Percentiles rank a stretch among this genome's conserved stretches.
Conservation (phyloP, 2,113 vertebrate species). For the Talpa occidentalis region DNA sequence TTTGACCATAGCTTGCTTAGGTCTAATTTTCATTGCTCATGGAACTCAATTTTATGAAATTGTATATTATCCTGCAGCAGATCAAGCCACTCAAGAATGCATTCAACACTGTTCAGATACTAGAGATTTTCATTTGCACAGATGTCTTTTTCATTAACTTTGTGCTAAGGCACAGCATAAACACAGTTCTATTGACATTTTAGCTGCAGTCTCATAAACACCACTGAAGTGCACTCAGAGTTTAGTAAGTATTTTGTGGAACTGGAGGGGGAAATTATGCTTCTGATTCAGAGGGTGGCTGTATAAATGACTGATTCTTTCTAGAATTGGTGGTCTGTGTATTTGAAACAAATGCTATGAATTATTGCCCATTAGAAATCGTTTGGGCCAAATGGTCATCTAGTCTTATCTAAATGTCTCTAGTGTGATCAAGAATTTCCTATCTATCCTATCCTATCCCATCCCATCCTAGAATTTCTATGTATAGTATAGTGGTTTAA, state of each 20-base stretch:
- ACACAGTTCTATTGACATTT: background rate
- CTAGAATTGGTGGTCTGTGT: background rate
- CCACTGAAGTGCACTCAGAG: background rate
- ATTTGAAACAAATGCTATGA: background rate
- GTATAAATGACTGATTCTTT: constrained; percentile 29
- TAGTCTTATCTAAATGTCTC: background rate
- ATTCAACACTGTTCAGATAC: background rate
- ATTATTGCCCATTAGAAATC: background rate
- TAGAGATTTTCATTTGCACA: background rate
- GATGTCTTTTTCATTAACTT: background rate
- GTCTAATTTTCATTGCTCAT: background rate
- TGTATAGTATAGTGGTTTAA: background rate
- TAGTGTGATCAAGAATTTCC: background rate
- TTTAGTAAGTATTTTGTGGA: constrained; percentile 9
- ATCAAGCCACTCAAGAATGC: background rate
- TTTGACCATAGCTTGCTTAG: background rate
- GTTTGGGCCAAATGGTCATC: background rate
- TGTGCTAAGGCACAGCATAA: background rate
- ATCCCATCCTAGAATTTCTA: background rate
- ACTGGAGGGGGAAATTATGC: background rate
- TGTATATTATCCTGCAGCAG: background rate
- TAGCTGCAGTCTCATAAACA: background rate
- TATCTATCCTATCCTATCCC: background rate
- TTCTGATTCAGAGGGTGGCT: background rate
- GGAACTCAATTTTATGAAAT: background rate